Base-by-base conservation (phyloP, 2,113 vertebrate species). In the Bubo scandiacus region DNA sequence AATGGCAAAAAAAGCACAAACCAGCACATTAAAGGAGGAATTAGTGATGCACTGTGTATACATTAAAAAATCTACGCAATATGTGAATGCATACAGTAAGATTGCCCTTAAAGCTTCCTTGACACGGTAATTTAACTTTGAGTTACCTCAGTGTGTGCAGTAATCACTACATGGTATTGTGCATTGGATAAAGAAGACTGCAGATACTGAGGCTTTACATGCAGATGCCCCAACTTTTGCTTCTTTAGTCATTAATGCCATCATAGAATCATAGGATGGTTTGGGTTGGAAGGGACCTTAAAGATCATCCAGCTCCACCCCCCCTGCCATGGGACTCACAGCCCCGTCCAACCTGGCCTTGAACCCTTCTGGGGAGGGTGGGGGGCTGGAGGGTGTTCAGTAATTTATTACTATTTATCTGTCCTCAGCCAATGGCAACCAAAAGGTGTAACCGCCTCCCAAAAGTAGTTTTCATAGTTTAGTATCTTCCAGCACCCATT, bases 41-140 rank as follows among this genome's bases (percentile, higher is more conserved):
- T 81, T 67, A 59, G 12, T 71, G 66, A 34, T 26, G 40, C n/a
- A 43, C 6, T 54, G 9, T 17, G 8, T 47, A 43, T 63, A 11
- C 19, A 45, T 82, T 52, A 38, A 52, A 75, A 77, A 22, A 30
- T 21, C 29, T 55, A 3, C 1, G 0, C 12, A 6, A 2, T 38
- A 26, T 42, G 23, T 26, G 12, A 32, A 20, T n/a, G 21, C 21
- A 9, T 30, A 27, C 15, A 68, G 16, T 27, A 27, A 38, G 32
- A 51, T 51, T 81, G 61, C 30, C 49, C 18, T 42, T 55, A 26
- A 72, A 81, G 22, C 52, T 79, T 89, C 68, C 25, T 15, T 72
- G 49, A 54, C 10, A 4, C 7, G 1, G 3, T 34, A 36, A 11
- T n/a, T 38, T 45, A 74, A 59, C 16, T 47, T 23, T 0, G 4